These are phyloP conservation scores for Phrynocephalus versicolor DNA, from an alignment of 2,113 vertebrate genomes.

Conservation along the genomic window DNA sequence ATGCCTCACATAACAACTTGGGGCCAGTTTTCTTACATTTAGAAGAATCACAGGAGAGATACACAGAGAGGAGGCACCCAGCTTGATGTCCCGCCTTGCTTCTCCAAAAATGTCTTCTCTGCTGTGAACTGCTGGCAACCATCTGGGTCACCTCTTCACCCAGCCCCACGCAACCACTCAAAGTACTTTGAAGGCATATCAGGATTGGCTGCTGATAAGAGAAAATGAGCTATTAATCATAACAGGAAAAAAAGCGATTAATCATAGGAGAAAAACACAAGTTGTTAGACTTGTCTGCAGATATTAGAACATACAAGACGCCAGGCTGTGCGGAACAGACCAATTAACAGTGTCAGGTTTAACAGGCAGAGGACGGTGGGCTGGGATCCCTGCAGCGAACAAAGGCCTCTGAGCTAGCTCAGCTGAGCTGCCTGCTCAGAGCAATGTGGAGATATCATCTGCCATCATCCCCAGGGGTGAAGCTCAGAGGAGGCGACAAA, in stretches of 20 bases:
- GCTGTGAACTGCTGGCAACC: slow-evolving; percentile 24
- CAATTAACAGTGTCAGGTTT: not conserved
- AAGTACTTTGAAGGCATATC: not conserved
- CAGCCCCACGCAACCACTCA: not conserved
- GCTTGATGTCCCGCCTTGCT: accelerated
- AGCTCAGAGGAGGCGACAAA: not conserved
- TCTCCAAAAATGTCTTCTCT: accelerated
- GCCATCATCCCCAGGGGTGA: not conserved
- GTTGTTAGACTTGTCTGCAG: slow-evolving; percentile 39
- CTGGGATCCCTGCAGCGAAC: accelerated
- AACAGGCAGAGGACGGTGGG: accelerated
- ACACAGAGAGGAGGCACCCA: not conserved
- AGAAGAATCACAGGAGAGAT: not conserved
- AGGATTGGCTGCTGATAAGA: slow-evolving; percentile 27
- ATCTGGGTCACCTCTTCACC: accelerated
- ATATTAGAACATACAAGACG: slow-evolving; percentile 51
- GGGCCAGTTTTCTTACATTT: not conserved
- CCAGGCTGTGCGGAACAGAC: not conserved
- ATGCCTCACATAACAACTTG: not conserved
- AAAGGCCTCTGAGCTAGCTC: not conserved
- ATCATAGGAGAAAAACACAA: slow-evolving; percentile 10
- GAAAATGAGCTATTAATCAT: slow-evolving; percentile 55
- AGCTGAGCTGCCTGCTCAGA: not conserved
- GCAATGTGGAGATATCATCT: not conserved
- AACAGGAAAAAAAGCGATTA: not conserved